Conservation (phyloP, 2,797 vertebrate species). For the Neosilurus hyrtlii region DNA sequence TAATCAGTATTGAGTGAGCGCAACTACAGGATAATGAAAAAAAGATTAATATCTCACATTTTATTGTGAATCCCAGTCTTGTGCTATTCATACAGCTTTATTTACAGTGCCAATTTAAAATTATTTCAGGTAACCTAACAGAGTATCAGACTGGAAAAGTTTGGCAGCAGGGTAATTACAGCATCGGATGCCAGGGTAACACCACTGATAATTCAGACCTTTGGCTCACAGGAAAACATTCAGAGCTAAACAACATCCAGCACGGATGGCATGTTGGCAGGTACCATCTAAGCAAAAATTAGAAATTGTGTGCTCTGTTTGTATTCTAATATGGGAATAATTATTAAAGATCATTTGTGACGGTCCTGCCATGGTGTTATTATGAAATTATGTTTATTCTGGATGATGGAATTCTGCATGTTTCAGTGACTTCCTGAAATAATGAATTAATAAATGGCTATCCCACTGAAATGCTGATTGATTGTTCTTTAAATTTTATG, state of each 20-base stretch:
- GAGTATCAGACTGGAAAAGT: background rate
- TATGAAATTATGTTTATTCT: constrained; percentile 27
- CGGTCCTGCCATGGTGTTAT: constrained; percentile 3
- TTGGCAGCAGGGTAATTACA: constrained; percentile 10
- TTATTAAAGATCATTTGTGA: constrained; percentile 14
- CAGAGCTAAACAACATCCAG: constrained; percentile 11
- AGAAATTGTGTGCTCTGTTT: background rate
- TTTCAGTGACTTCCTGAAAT: background rate
- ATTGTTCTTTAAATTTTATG: background rate
- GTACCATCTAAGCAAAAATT: background rate
- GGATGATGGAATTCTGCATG: constrained; percentile 19
- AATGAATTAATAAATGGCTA: background rate
- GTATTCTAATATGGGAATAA: constrained; percentile 23
- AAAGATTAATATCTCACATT: background rate
- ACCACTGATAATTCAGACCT: constrained; percentile 23
- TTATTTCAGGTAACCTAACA: constrained; percentile 1
- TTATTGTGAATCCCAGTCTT: background rate
- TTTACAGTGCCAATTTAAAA: background rate
- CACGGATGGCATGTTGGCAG: constrained; percentile 16
- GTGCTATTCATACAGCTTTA: background rate
- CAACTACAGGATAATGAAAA: too few species aligned
- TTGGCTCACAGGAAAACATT: background rate
- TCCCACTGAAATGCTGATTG: background rate
- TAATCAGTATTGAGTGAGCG: too few species aligned
- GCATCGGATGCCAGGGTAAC: constrained; percentile 8